Evolutionary conservation across 2,113 vertebrate species (phyloP).

Genomic region (Oxyruncus cristatus): DNA sequence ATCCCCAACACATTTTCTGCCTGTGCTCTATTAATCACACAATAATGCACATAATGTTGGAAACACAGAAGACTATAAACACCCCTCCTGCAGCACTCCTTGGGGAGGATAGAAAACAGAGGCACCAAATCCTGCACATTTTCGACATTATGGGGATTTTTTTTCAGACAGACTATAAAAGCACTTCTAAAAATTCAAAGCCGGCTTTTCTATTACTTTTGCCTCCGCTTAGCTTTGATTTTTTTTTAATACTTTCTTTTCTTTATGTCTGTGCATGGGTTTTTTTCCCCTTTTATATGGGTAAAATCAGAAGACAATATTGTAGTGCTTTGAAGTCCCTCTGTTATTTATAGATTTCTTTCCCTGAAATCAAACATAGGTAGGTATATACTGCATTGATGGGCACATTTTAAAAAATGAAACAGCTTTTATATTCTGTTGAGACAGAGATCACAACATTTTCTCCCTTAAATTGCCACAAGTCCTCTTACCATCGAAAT

Average conservation of each 20-base stretch:
- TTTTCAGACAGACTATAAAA: neutral
- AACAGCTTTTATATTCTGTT: conserved; percentile 25
- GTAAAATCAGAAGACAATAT: conserved; percentile 28
- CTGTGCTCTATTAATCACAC: neutral
- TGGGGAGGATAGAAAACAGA: neutral
- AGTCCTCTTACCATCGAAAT: neutral
- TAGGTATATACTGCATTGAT: neutral
- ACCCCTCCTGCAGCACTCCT: fast-evolving
- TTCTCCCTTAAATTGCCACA: neutral
- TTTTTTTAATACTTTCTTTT: neutral
- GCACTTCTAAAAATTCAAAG: conserved; percentile 28
- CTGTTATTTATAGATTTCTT: conserved; percentile 4
- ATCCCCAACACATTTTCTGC: neutral
- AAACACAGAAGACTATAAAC: neutral
- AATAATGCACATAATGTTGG: fast-evolving
- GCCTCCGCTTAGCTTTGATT: conserved; percentile 41
- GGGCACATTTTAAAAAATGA: neutral
- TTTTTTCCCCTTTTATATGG: neutral
- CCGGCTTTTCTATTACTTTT: conserved; percentile 21
- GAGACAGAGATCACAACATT: neutral
- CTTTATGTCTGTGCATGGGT: neutral
- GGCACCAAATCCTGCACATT: neutral
- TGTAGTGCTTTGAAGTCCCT: conserved; percentile 24
- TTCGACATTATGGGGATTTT: neutral
- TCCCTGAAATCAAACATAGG: conserved; percentile 23